Evolutionary conservation across 1,140 invertebrate genomes (phyloP).

Genomic region (Trinorchestia longiramus): DNA sequence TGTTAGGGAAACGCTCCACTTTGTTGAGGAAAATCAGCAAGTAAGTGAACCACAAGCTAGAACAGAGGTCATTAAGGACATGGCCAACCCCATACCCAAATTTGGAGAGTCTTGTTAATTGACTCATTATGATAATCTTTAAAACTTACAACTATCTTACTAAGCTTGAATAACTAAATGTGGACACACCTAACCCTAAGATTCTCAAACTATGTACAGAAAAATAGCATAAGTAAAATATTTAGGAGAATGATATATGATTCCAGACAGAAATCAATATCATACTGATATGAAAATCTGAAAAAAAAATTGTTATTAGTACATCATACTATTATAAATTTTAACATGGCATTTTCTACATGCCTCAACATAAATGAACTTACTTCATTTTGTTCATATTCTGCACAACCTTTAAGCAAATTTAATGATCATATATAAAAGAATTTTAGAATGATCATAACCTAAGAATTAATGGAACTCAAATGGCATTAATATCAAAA

Average conservation of each 20-base stretch:
- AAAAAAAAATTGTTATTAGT: neutral
- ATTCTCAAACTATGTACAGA: neutral
- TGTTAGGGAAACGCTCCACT: conserved; percentile 80
- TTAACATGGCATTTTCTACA: neutral
- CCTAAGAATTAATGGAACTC: no score
- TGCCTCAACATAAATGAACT: neutral
- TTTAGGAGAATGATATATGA: no score
- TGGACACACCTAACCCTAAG: neutral
- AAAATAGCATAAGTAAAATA: neutral
- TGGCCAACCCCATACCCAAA: conserved; percentile 80
- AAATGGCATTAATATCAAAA: no score
- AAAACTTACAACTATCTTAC: neutral
- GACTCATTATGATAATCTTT: conserved; percentile 29
- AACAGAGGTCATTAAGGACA: conserved; percentile 94
- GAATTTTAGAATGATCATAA: no score
- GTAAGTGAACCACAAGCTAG: conserved; percentile 98
- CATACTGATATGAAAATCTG: neutral
- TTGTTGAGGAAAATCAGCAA: conserved; percentile 92
- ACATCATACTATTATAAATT: neutral
- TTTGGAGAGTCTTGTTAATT: conserved; percentile 60
- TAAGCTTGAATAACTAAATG: neutral
- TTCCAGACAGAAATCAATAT: neutral
- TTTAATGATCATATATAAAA: no score
- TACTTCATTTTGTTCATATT: neutral
- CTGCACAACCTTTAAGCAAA: neutral